These are phyloP conservation scores for Galagoides demidoff DNA, from an alignment of 2,797 vertebrate species.

Conservation along the genomic window DNA sequence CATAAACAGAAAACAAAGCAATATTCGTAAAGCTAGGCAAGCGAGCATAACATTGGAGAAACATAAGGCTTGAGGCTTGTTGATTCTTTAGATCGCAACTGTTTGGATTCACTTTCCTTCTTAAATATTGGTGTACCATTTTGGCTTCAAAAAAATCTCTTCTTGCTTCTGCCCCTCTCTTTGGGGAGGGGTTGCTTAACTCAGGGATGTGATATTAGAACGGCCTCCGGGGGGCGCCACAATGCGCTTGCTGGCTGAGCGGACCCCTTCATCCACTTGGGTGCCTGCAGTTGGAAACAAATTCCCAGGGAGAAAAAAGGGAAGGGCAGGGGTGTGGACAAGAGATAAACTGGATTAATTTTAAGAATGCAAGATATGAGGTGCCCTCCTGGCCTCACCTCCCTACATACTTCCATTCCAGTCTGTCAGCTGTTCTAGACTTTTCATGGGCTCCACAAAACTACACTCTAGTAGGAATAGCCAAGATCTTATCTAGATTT, in stretches of 20 bases:
- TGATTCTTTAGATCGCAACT: constrained; percentile 91
- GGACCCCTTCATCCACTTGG: constrained; percentile 89
- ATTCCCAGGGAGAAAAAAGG: not conserved
- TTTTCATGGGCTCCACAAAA: not conserved
- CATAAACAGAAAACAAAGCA: constrained; percentile 91
- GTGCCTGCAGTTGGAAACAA: constrained; percentile 82
- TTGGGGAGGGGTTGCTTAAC: constrained; percentile 88
- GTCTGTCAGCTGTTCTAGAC: not conserved
- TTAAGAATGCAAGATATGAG: not conserved
- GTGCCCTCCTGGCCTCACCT: not conserved
- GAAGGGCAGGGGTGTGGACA: not conserved
- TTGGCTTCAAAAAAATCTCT: constrained; percentile 83
- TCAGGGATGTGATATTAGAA: constrained; percentile 98
- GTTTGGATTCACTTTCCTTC: constrained; percentile 88
- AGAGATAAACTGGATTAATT: constrained; percentile 11
- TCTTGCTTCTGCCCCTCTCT: constrained; percentile 78
- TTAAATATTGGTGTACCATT: constrained; percentile 88
- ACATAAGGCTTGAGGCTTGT: constrained; percentile 99
- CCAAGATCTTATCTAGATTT: not conserved
- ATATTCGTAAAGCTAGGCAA: constrained; percentile 92
- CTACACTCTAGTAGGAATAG: not conserved
- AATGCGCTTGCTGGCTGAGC: constrained; percentile 96
- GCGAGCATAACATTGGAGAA: constrained; percentile 92
- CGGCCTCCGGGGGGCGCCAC: constrained; percentile 97
- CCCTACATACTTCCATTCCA: not conserved